Base-by-base conservation (phyloP, 2,888 invertebrate species). In the Myopa testacea region DNA sequence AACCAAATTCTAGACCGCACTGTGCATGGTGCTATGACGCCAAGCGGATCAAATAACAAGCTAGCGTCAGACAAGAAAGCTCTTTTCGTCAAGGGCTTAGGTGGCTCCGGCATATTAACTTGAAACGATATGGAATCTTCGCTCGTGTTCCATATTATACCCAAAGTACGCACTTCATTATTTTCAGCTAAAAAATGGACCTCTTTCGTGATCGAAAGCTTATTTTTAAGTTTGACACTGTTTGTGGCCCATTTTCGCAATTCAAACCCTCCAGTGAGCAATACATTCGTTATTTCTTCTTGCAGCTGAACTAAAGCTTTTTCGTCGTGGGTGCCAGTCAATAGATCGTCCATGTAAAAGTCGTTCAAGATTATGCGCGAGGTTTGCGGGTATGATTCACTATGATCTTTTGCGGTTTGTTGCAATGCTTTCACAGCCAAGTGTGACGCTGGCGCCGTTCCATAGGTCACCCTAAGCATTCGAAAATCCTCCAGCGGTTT, bases 1-100 rank as follows among this genome's bases (percentile, higher is more conserved):
- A 74, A 63, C 50, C 45, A 63, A 14, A 74, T 63, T 65, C 63
- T 74, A n/a, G 50, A 19, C 37, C 12, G 19, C 19, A 74, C 45
- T 7, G 74, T 74, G 52, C 63, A 62, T 14, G 74, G 74, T 34
- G 74, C 40, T 19, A 74, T 19, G 3, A 62, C 10, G 3, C 74
- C 74, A 4, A 62, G 50, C 6, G n/a, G n/a, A n/a, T 38, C 38
- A 62, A 45, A 16, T n/a, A 73, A 73, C 10, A 62, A 45, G 40
- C 76, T 71, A 8, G 52, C 63, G 26, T 76, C 71, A 14, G 68
- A 67, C 6, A 67, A 8, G 4, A 67, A 67, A 2, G 12, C 38
- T 5, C 37, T 67, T 40, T 67, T 3, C 2, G 68, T 37, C 12
- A 67, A 52, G 1, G 3, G 8, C 8, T 8, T 14, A 14, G 52